A percentile compares a stretch with the other conserved stretches of the same genome.
Conservation (phyloP, 2,113 vertebrate species). For the Rissa tridactyla region DNA sequence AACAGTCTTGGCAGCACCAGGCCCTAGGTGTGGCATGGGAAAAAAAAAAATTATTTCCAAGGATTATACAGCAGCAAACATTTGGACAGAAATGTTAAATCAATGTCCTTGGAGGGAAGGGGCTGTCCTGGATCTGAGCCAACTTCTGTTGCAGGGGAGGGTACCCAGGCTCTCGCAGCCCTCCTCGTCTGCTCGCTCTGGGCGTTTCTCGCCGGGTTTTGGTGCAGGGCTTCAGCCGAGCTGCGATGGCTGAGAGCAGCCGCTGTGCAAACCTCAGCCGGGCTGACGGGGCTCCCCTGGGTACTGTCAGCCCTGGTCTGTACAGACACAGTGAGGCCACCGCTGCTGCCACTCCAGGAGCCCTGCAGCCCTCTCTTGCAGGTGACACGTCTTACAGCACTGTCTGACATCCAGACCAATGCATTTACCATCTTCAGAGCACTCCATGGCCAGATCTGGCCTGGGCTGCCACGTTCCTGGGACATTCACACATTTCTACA, state of each 20-base stretch:
- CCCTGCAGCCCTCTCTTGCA: not conserved
- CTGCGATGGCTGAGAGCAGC: not conserved
- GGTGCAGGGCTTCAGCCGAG: not conserved
- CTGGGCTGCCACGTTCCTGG: not conserved
- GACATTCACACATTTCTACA: too few species aligned
- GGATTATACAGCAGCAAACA: not conserved
- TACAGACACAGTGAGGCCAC: too few species aligned
- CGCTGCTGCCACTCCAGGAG: not conserved
- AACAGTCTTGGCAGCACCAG: not conserved
- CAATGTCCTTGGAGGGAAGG: not conserved
- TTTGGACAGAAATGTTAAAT: not conserved
- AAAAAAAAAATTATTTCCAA: not conserved
- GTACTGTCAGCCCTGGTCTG: not conserved
- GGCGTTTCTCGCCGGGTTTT: not conserved
- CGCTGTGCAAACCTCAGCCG: accelerated
- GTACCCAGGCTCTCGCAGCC: not conserved
- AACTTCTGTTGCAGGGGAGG: not conserved
- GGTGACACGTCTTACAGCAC: accelerated
- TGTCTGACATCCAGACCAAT: not conserved
- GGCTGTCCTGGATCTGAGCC: not conserved
- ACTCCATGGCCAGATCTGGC: not conserved
- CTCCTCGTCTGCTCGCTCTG: not conserved
- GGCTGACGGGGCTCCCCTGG: not conserved
- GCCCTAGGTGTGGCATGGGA: not conserved
- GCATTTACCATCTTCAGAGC: not conserved